Conservation (phyloP, 2,888 invertebrate species). For the Acrobasis repandana region DNA sequence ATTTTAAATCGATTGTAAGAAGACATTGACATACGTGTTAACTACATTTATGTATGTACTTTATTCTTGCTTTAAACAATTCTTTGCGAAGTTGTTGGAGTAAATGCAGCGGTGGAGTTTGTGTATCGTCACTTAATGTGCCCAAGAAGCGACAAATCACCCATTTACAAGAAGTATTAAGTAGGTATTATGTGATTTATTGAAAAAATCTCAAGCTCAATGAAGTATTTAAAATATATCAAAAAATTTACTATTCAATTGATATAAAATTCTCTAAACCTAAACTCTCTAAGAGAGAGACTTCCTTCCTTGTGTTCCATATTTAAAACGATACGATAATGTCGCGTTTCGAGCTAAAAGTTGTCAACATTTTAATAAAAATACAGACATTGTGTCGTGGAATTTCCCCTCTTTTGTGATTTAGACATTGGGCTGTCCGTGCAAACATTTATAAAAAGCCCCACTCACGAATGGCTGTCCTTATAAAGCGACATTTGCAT, state of each 20-base stretch:
- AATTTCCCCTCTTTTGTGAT: conserved; percentile 60
- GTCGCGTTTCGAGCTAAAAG: conserved; percentile 42
- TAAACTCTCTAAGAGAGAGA: too few relatives aligned
- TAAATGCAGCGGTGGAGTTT: too few relatives aligned
- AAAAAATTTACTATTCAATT: too few relatives aligned
- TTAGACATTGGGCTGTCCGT: conserved; percentile 59
- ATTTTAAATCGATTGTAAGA: neutral
- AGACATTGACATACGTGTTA: neutral
- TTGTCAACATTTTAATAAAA: conserved; percentile 71
- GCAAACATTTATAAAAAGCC: conserved; percentile 70
- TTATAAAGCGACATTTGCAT: conserved; percentile 55
- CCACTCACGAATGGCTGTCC: conserved; percentile 49
- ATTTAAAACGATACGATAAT: neutral
- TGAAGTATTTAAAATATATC: too few relatives aligned
- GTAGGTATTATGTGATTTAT: too few relatives aligned
- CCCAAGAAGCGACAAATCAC: too few relatives aligned
- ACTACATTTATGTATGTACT: neutral
- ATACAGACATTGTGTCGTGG: conserved; percentile 64
- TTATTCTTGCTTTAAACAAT: neutral
- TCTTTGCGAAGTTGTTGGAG: too few relatives aligned
- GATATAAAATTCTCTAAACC: too few relatives aligned
- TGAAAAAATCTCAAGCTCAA: too few relatives aligned
- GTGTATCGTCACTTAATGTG: too few relatives aligned
- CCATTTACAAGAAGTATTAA: too few relatives aligned
- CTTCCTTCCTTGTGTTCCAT: too few relatives aligned